Conservation (phyloP, 1,140 invertebrate species). For the Mesaphorura yosii region DNA sequence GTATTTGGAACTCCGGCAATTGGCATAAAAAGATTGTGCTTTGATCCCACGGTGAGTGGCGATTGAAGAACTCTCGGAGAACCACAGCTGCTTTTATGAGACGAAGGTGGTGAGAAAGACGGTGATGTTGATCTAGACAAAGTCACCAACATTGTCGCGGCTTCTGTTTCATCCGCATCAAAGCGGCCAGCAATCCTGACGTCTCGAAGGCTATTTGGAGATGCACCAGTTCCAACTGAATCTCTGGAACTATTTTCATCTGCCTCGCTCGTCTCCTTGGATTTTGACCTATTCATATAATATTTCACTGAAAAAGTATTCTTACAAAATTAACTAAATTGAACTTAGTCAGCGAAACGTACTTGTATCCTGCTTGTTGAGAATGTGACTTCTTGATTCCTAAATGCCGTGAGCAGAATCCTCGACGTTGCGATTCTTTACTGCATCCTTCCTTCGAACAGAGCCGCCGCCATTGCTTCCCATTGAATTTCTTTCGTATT, state of each 20-base stretch:
- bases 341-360: too few species aligned
- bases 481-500: conserved; percentile 97
- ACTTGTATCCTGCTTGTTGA: too few species aligned
- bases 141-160: conserved; percentile 90
- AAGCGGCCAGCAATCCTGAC: conserved; percentile 59
- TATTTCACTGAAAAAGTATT: too few species aligned
- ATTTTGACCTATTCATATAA: conserved; percentile 22
- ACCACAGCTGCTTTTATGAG: conserved; percentile 34
- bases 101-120: conserved; percentile 66
- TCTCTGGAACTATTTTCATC: conserved; percentile 73
- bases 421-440: conserved; percentile 94
- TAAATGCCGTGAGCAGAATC: conserved; percentile 91
- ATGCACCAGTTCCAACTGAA: conserved; percentile 44
- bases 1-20: conserved; percentile 46
- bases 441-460: conserved; percentile 89
- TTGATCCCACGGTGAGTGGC: conserved; percentile 47
- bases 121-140: conserved; percentile 79
- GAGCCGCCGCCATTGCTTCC: conserved; percentile 94
- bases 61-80: conserved; percentile 54
- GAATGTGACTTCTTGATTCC: conserved; percentile 62
- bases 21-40: conserved; percentile 73
- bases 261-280: conserved; percentile 50
- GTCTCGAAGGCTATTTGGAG: conserved; percentile 57
- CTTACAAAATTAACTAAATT: too few species aligned
- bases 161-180: conserved; percentile 89